A percentile compares a stretch with the other conserved stretches of the same genome.
Evolutionary conservation across 53 echinoderm and acorn worm species (phyloP).

Genomic region (Hippasteria phrygiana): DNA sequence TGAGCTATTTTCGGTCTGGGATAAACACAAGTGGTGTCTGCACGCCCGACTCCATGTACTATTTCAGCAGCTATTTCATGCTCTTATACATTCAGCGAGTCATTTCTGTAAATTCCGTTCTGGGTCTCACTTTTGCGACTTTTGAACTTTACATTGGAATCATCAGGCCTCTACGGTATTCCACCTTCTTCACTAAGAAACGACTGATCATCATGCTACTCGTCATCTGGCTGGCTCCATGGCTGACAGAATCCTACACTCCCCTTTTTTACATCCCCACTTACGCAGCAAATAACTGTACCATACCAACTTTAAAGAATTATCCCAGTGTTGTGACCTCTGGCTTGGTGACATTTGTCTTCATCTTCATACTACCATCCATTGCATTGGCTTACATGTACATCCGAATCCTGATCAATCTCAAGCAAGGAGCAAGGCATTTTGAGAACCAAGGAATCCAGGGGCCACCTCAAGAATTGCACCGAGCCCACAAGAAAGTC

Average conservation of each 20-base stretch:
- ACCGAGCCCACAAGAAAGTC: slow-evolving; percentile 36
- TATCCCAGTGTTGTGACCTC: neutral
- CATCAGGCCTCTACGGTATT: slow-evolving; percentile 20
- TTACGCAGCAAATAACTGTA: slow-evolving; percentile 7
- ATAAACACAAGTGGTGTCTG: neutral
- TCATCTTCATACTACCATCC: neutral
- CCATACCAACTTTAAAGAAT: neutral
- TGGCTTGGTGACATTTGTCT: neutral
- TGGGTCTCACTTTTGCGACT: slow-evolving; percentile 15
- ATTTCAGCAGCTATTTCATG: neutral
- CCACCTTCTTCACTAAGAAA: slow-evolving; percentile 16
- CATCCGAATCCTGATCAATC: slow-evolving; percentile 25
- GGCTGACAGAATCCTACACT: neutral
- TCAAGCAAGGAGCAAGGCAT: slow-evolving; percentile 18
- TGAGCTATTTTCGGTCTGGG: neutral
- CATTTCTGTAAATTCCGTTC: neutral
- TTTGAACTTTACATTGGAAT: slow-evolving; percentile 42
- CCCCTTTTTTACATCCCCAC: neutral
- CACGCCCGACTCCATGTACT: neutral
- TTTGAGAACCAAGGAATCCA: slow-evolving; percentile 44
- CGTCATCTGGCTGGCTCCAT: slow-evolving; percentile 1
- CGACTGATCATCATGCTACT: slow-evolving; percentile 12
- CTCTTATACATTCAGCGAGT: neutral
- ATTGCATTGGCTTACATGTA: slow-evolving; percentile 14
- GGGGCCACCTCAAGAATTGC: slow-evolving; percentile 37